Percentiles rank a stretch among this genome's conserved stretches.
These are phyloP conservation scores for Oryzias melastigma DNA, from an alignment of 2,113 vertebrate species.

Conservation along the genomic window DNA sequence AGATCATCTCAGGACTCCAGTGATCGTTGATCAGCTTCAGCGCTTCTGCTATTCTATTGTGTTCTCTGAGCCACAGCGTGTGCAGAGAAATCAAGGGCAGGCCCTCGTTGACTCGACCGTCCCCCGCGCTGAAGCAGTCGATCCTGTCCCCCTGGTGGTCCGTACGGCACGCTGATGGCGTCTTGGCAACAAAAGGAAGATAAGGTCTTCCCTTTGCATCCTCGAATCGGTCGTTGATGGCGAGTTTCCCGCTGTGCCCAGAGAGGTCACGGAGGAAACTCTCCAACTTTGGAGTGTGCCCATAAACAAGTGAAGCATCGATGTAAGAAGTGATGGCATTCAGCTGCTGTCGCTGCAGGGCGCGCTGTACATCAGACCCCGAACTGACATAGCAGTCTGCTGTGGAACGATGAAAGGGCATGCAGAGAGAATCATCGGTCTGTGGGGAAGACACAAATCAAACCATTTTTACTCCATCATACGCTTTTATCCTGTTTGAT, in stretches of 20 bases:
- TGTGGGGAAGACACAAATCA: conserved; percentile 47
- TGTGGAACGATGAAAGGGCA: conserved; percentile 88
- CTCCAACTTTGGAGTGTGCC: conserved; percentile 72
- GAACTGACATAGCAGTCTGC: conserved; percentile 73
- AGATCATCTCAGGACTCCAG: conserved; percentile 83
- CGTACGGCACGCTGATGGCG: conserved; percentile 78
- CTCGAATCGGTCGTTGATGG: conserved; percentile 70
- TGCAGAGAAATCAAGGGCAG: conserved; percentile 82
- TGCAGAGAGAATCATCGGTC: conserved; percentile 74
- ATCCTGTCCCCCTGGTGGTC: conserved; percentile 55
- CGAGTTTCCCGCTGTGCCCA: conserved; percentile 82
- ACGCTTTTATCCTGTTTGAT: not conserved
- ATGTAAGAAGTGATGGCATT: conserved; percentile 89
- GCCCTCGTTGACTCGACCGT: conserved; percentile 86
- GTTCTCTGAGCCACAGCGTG: conserved; percentile 90
- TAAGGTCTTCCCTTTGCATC: conserved; percentile 76
- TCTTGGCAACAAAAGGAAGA: conserved; percentile 76
- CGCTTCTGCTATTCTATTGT: conserved; percentile 84
- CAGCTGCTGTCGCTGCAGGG: conserved; percentile 83
- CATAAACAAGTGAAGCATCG: conserved; percentile 90
- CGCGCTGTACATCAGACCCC: not conserved
- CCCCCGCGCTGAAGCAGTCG: conserved; percentile 89
- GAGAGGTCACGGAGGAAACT: conserved; percentile 79
- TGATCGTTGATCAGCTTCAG: conserved; percentile 82
- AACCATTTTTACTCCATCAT: not conserved